Percentiles rank a stretch among this genome's conserved stretches.
phyloP scores from a whole-genome alignment of 2,888 invertebrate species.

The Campoplex capitator region DNA sequence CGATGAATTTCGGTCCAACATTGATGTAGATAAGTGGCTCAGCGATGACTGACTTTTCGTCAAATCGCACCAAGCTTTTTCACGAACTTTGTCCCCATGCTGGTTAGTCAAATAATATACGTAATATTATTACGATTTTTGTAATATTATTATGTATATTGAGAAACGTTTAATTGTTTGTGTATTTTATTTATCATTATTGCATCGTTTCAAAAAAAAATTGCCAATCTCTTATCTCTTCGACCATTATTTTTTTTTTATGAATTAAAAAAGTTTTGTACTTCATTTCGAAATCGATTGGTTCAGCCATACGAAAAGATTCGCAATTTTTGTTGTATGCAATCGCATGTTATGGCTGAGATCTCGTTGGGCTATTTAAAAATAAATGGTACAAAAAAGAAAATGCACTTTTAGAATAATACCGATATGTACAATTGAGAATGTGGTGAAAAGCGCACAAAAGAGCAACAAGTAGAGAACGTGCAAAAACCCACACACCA shows the following conservation, averaged over 20 bases:
- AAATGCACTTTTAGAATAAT: slow-evolving; percentile 3
- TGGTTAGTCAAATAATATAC: slow-evolving; percentile 86
- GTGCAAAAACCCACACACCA: slow-evolving; percentile 75
- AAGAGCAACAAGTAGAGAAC: slow-evolving; percentile 24
- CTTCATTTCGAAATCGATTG: neutral
- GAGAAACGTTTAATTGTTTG: neutral
- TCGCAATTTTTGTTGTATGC: slow-evolving; percentile 54
- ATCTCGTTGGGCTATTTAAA: slow-evolving; percentile 5
- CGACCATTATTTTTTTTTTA: neutral
- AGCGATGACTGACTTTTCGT: slow-evolving; percentile 76
- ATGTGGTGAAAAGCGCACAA: neutral
- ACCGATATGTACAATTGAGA: slow-evolving; percentile 31
- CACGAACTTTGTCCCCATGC: slow-evolving; percentile 86
- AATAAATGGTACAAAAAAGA: neutral
- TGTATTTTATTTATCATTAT: neutral
- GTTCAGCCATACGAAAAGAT: neutral
- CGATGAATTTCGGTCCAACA: slow-evolving; percentile 74
- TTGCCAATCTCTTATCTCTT: slow-evolving; percentile 6
- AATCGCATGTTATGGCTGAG: slow-evolving; percentile 74
- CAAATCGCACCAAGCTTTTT: slow-evolving; percentile 73
- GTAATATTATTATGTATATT: slow-evolving; percentile 59
- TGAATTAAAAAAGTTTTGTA: neutral
- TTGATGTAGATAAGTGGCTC: slow-evolving; percentile 76
- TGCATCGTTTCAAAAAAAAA: neutral
- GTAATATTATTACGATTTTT: slow-evolving; percentile 27